These are phyloP conservation scores for Marisa cornuarietis DNA, from an alignment of 1,140 invertebrate genomes.

Conservation along the genomic window DNA sequence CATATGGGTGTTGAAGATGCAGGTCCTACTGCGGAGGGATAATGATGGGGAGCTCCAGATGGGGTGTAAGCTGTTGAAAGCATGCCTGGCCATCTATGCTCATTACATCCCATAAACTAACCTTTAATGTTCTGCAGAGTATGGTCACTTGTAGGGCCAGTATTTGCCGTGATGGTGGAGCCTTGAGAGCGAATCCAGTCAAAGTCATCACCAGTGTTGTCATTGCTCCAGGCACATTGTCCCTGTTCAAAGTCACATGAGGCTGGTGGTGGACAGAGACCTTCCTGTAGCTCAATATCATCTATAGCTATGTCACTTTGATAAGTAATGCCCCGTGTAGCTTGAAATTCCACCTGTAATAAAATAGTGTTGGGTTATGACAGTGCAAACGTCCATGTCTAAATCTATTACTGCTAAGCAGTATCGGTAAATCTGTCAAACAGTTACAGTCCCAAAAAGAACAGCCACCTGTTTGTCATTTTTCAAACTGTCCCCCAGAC, in stretches of 20 bases:
- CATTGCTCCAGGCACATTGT: slow-evolving; percentile 54
- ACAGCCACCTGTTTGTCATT: not conserved
- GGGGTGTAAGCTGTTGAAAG: not conserved
- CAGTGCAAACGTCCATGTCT: slow-evolving; percentile 22
- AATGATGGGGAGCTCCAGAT: not conserved
- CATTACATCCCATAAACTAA: slow-evolving; percentile 4
- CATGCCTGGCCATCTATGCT: not conserved
- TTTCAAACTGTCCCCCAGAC: too few relatives aligned
- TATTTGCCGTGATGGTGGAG: slow-evolving; percentile 32
- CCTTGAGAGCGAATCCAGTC: slow-evolving; percentile 54
- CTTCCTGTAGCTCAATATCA: slow-evolving; percentile 33
- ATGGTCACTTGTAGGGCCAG: slow-evolving; percentile 59
- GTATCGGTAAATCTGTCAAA: too few relatives aligned
- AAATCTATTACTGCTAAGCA: slow-evolving; percentile 48
- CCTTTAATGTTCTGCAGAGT: slow-evolving; percentile 47
- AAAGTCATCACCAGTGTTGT: slow-evolving; percentile 52
- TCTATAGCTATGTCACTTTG: slow-evolving; percentile 46
- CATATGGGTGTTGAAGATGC: slow-evolving; percentile 29
- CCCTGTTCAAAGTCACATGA: slow-evolving; percentile 59
- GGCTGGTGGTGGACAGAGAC: slow-evolving; percentile 42
- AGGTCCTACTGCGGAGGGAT: not conserved
- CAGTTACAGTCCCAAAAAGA: not conserved
- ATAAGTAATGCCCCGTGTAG: slow-evolving; percentile 64
- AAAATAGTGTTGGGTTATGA: slow-evolving; percentile 37
- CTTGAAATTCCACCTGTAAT: slow-evolving; percentile 73